These are phyloP conservation scores for Linnaemya tessellans DNA, from an alignment of 2,888 invertebrate genomes.

Conservation along the genomic window DNA sequence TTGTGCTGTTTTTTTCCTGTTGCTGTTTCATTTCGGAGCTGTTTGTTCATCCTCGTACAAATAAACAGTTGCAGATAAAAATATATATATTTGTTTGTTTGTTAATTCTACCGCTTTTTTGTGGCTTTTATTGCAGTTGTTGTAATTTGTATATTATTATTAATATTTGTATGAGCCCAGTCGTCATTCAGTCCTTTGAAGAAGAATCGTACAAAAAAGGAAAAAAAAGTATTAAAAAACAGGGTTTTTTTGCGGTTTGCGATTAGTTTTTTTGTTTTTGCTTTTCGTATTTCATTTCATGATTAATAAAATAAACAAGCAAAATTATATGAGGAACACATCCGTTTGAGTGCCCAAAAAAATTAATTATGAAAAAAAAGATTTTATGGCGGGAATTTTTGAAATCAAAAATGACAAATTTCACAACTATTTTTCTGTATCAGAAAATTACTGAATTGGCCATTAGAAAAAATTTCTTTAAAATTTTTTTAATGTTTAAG, in stretches of 20 bases:
- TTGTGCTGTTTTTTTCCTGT: background rate
- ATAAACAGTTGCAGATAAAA: constrained; percentile 53
- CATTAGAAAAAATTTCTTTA: background rate
- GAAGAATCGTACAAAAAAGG: constrained; percentile 6
- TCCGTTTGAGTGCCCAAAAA: constrained; percentile 36
- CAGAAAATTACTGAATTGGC: too few relatives aligned
- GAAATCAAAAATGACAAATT: background rate
- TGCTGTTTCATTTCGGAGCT: constrained; percentile 12
- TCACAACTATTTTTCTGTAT: background rate
- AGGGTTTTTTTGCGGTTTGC: constrained; percentile 46
- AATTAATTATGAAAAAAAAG: background rate
- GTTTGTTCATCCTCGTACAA: constrained; percentile 60
- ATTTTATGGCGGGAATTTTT: background rate
- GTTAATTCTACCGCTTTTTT: constrained; percentile 25
- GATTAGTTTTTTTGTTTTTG: constrained; percentile 37
- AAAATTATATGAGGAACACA: constrained; percentile 22
- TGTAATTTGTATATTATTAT: constrained; percentile 21
- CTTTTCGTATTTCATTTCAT: constrained; percentile 17
- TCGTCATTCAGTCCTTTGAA: constrained; percentile 52
- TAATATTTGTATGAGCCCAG: constrained; percentile 10
- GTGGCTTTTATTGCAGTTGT: constrained; percentile 16
- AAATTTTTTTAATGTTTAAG: too few relatives aligned
- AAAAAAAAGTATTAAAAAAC: background rate
- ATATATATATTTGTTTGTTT: background rate
- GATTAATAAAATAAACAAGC: constrained; percentile 6